Base-by-base conservation (phyloP, 2,113 vertebrate species). In the Xiphorhynchus elegans region DNA sequence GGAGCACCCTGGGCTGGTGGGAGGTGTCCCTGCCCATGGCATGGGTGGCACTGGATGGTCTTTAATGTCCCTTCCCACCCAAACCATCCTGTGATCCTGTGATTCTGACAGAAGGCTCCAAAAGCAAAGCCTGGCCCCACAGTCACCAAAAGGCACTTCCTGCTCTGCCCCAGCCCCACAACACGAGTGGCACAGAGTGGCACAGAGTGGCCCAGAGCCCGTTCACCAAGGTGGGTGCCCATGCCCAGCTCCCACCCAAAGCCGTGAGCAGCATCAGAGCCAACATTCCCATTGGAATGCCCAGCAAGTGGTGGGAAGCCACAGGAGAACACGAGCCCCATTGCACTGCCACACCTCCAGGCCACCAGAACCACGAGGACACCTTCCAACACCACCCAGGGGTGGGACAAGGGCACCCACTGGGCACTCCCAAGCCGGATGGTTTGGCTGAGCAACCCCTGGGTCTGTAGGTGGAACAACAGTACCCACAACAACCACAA, bases 301-400 rank as follows among this genome's bases (percentile, higher is more conserved):
- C 6, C 62, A 39, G 21, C 2, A 10, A 31, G 21, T 4, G 66
- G 33, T 1, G 1, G 67, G 24, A 23, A 62, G 10, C 17, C 20
- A 31, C 4, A 11, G n/a, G 14, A 60, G 29, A 31, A 50, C 13
- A 0, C 0, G 0, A 17, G 26, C 11, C 10, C 39, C 26, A 7
- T 0, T 0, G 50, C 1, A 0, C 10, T 53, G 14, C 68, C 52
- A 10, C 0, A 5, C 16, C 37, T 13, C 11, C 1, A 0, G 28
- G 28, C 26, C 28, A 24, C 5, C 0, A 11, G 29, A 60, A 24
- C 26, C 11, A 7, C 59, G 14, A 23, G 26, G 44, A 23, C 13
- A 6, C 14, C 15, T 19, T 19, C 29, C n/a, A 1, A 0, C 2
- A 7, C 4, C 3, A 1, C 50, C 18, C 44, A 15, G 49, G 1